Evolutionary conservation across 2,888 invertebrate genomes (phyloP).

Genomic region (Ethmia dodecea): DNA sequence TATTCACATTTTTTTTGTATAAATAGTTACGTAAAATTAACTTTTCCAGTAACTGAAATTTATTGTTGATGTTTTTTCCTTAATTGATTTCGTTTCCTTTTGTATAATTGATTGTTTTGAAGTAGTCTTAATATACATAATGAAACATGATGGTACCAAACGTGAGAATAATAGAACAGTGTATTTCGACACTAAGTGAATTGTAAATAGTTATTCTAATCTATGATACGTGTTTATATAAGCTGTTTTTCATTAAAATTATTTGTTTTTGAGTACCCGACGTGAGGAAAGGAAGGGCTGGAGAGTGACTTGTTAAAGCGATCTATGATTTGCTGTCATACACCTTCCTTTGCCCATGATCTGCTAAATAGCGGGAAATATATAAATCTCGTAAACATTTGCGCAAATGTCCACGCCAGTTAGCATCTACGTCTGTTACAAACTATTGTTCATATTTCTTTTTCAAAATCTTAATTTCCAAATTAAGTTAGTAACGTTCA

Average conservation of each 20-base stretch:
- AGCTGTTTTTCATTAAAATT: conserved; percentile 45
- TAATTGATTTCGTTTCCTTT: background rate
- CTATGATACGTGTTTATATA: conserved; percentile 63
- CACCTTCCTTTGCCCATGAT: background rate
- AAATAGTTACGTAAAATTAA: too few relatives aligned
- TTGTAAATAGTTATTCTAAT: conserved; percentile 65
- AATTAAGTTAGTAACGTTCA: too few relatives aligned
- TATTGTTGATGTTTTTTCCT: background rate
- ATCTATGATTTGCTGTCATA: conserved; percentile 18
- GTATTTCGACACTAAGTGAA: conserved; percentile 42
- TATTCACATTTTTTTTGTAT: too few relatives aligned
- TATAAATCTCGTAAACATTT: background rate
- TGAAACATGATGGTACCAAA: conserved; percentile 44
- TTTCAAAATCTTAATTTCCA: background rate
- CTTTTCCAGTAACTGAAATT: too few relatives aligned
- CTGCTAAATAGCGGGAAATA: background rate
- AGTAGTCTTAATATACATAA: conserved; percentile 2
- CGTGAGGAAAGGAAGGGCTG: conserved; percentile 25
- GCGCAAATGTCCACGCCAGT: too few relatives aligned
- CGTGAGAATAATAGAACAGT: conserved; percentile 32
- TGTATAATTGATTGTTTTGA: background rate
- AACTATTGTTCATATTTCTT: too few relatives aligned
- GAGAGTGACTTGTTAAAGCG: conserved; percentile 22
- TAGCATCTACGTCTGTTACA: too few relatives aligned
- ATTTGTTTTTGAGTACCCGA: conserved; percentile 32